Conservation (phyloP, 2,888 invertebrate genomes). For the Hypsopygia costalis region DNA sequence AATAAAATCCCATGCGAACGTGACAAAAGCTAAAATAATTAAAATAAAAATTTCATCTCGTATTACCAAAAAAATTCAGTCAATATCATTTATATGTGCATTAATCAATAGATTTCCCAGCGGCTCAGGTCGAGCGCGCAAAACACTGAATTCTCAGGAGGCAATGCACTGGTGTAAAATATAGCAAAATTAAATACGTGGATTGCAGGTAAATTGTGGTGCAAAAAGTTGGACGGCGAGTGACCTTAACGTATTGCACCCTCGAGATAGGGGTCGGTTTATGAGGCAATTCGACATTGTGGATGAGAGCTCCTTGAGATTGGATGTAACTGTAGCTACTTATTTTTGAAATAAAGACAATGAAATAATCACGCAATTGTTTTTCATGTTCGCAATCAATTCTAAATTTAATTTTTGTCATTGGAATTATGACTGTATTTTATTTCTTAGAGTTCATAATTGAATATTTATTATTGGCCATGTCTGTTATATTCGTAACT, state of each 20-base stretch:
- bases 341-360: too few relatives aligned
- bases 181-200: conserved; percentile 72
- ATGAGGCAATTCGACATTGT: neutral
- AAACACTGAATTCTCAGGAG: conserved; percentile 1
- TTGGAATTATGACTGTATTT: too few relatives aligned
- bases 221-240: conserved; percentile 25
- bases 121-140: neutral
- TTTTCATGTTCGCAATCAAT: too few relatives aligned
- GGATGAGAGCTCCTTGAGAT: neutral
- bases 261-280: conserved; percentile 21
- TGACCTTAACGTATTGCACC: conserved; percentile 51
- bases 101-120: conserved; percentile 14
- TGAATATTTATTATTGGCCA: too few relatives aligned
- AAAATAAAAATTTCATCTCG: too few relatives aligned
- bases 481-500: too few relatives aligned
- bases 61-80: neutral
- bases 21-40: too few relatives aligned
- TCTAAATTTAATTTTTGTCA: too few relatives aligned
- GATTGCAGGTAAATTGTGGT: conserved; percentile 56
- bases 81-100: conserved; percentile 5
- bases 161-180: neutral
- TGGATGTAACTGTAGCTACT: neutral
- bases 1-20: too few relatives aligned
- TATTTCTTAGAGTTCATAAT: too few relatives aligned
- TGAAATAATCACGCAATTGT: too few relatives aligned